A percentile compares a stretch with the other conserved stretches of the same genome.
phyloP scores from a whole-genome alignment of 2,797 vertebrate genomes.

The Sebastes trivittatus region DNA sequence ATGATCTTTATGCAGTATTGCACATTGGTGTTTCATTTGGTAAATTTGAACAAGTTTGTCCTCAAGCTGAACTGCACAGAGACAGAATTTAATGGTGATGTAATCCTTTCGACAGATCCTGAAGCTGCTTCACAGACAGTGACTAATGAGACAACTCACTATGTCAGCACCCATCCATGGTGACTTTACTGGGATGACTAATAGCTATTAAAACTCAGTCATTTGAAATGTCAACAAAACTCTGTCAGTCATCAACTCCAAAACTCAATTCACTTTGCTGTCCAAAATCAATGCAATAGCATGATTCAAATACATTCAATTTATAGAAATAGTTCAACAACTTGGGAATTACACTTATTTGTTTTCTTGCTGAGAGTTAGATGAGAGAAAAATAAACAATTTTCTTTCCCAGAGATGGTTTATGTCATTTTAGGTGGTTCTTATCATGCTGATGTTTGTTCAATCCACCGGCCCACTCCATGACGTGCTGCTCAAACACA shows the following conservation, averaged over 20 bases:
- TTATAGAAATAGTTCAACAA: too few species aligned
- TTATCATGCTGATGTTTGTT: too few species aligned
- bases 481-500: too few species aligned
- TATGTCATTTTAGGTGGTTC: too few species aligned
- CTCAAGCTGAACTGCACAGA: constrained; percentile 2
- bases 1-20: neutral
- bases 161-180: neutral
- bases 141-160: constrained; percentile 41
- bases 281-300: neutral
- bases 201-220: constrained; percentile 11
- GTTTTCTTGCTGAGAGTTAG: neutral
- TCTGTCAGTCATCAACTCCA: neutral
- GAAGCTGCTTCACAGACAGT: constrained; percentile 33
- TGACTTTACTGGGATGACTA: constrained; percentile 11
- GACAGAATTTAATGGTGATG: constrained; percentile 20
- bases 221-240: constrained; percentile 10
- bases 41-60: neutral
- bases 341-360: too few species aligned
- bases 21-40: neutral
- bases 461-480: too few species aligned
- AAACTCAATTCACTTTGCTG: neutral
- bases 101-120: constrained; percentile 24
- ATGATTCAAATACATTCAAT: neutral
- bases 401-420: too few species aligned
- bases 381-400: too few species aligned